A percentile compares a stretch with the other conserved stretches of the same genome.
phyloP scores from a whole-genome alignment of 2,113 vertebrate species.

The Gorsachius goisagi region DNA sequence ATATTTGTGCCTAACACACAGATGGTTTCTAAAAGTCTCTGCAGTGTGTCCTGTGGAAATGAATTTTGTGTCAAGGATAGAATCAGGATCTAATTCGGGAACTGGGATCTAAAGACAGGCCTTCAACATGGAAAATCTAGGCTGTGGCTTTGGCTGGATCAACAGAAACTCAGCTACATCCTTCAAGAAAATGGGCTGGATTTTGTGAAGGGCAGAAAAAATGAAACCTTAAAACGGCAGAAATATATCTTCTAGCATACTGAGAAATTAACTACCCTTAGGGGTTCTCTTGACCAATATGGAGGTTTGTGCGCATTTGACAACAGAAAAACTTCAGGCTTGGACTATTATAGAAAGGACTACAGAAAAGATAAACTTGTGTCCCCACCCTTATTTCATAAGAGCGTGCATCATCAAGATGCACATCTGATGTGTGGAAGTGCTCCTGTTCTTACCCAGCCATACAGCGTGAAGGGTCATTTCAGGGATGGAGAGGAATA shows the following conservation, averaged over 20 bases:
- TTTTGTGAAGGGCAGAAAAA: background rate
- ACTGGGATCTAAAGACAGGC: background rate
- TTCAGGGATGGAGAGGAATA: background rate
- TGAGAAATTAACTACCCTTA: background rate
- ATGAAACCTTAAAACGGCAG: background rate
- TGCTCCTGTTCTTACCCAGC: background rate
- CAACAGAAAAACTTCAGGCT: background rate
- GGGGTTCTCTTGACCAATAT: background rate
- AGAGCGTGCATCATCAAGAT: background rate
- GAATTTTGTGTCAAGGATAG: background rate
- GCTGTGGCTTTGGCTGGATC: background rate
- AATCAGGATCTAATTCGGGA: background rate
- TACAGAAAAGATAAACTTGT: background rate
- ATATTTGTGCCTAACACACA: background rate
- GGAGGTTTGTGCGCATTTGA: accelerated
- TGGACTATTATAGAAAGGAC: background rate
- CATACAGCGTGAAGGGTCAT: background rate
- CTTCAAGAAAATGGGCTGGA: background rate
- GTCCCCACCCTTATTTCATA: background rate
- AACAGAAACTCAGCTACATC: background rate
- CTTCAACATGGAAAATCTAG: background rate
- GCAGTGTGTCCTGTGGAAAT: background rate
- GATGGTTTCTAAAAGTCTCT: background rate
- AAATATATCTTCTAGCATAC: background rate
- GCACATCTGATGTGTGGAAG: background rate